phyloP scores from a whole-genome alignment of 2,888 invertebrate species.

The Acleris emargana region DNA sequence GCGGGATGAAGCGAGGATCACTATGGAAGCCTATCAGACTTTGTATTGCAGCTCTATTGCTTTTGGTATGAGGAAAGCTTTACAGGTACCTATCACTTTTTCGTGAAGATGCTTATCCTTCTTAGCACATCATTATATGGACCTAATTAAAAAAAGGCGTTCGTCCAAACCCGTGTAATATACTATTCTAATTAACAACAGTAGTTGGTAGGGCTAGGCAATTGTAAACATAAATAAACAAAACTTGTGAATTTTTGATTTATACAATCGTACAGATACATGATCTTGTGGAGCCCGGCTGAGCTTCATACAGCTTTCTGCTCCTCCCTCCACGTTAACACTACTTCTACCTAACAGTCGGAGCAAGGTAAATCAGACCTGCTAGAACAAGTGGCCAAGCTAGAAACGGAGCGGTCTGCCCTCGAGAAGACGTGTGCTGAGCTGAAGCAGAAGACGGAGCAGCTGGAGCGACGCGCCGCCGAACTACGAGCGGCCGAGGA shows the following conservation, averaged over 20 bases:
- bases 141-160: not conserved
- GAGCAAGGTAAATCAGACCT: constrained; percentile 95
- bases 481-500: constrained; percentile 95
- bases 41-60: constrained; percentile 98
- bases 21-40: constrained; percentile 97
- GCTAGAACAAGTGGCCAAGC: constrained; percentile 88
- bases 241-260: no score
- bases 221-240: no score
- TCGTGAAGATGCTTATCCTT: not conserved
- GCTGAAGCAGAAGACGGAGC: constrained; percentile 87
- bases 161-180: no score
- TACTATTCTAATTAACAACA: no score
- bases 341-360: constrained; percentile 71
- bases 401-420: constrained; percentile 86
- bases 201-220: no score
- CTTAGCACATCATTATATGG: no score
- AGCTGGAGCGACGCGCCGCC: constrained; percentile 90
- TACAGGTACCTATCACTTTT: constrained; percentile 84
- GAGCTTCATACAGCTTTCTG: no score
- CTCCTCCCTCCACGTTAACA: no score
- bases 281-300: no score
- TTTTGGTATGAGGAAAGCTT: constrained; percentile 98
- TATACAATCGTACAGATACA: no score
- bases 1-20: constrained; percentile 97
- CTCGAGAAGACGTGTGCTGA: constrained; percentile 86